Evolutionary conservation across 2,888 invertebrate genomes (phyloP).

Genomic region (Graphium colonna): DNA sequence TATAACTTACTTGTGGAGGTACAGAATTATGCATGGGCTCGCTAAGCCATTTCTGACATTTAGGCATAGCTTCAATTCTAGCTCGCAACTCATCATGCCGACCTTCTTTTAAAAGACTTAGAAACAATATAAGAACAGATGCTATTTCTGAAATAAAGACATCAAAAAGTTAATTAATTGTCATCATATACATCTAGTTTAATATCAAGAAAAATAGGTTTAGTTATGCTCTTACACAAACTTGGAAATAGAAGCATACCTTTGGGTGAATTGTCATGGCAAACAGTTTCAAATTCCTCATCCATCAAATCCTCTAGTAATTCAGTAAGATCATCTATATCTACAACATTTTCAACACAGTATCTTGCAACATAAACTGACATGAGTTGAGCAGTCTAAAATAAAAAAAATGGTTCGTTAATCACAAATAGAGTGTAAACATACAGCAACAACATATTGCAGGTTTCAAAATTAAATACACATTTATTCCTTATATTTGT

Average conservation of each 20-base stretch:
- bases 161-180: no score
- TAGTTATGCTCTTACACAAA: no score
- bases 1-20: slow-evolving; percentile 59
- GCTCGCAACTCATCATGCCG: slow-evolving; percentile 77
- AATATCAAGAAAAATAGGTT: no score
- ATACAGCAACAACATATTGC: no score
- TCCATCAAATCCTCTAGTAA: slow-evolving; percentile 85
- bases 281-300: slow-evolving; percentile 85
- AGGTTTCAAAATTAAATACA: no score
- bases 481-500: no score
- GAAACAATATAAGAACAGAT: slow-evolving; percentile 73
- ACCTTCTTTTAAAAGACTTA: slow-evolving; percentile 77
- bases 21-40: slow-evolving; percentile 61
- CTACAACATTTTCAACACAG: slow-evolving; percentile 81
- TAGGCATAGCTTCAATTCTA: slow-evolving; percentile 81
- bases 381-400: slow-evolving; percentile 82
- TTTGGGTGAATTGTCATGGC: slow-evolving; percentile 85
- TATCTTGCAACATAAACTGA: slow-evolving; percentile 83
- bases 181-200: no score
- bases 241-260: slow-evolving; percentile 53
- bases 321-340: slow-evolving; percentile 81
- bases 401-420: slow-evolving; percentile 13
- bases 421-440: no score
- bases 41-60: slow-evolving; percentile 80
- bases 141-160: slow-evolving; percentile 82